Base-by-base conservation (phyloP, 2,113 vertebrate genomes). In the Scatophagus argus region DNA sequence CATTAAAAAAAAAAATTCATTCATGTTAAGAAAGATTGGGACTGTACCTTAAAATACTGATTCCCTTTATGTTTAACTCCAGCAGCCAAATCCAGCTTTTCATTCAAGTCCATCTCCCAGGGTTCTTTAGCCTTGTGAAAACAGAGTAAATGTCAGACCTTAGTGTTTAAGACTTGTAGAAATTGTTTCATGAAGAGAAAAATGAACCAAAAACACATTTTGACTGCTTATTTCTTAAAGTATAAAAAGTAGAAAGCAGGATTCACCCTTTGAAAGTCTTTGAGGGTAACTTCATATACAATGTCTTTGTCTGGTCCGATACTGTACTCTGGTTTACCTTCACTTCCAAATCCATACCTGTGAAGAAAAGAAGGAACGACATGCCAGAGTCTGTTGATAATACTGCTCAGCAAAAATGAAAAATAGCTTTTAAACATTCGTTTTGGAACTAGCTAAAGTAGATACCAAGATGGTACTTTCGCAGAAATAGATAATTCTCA, bases 81-180 rank as follows among this genome's bases (percentile, higher is more conserved):
- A 6, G 86, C 92, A 27, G 96, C 94, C 89, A 95, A 92, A 77
- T 96, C 94, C 87, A 99, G 90, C 92, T 99, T 99, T 88, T 99
- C 97, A 44, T 94, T 96, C 88, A 97, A 94, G 84, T 97, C 95
- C 97, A 99, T 98, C 94, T 99, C 97, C 98, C 98, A 99, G 14
- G 95, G 95, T 93, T 99, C 97, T 93, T 98, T 99, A 89, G 96
- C 97, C 98, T 99, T 89, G 11, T 67, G 38, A 31, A 59, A 68
- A 78, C 17, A 87, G 2, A 62, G 31, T 13, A 19, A 47, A 21
- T 14, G 3, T 23, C 21, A 63, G 27, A 19, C 16, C 38, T 47
- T 47, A 46, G 9, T 46, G 16, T 32, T 13, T 10, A 64, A 6
- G 36, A 74, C 38, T n/a, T 61, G 17, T 16, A 38, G 25, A 27